Evolutionary conservation across 1,140 invertebrate species (phyloP), one percentile per base, ranked within the genome.

Genomic region (Bombus vancouverensis): DNA sequence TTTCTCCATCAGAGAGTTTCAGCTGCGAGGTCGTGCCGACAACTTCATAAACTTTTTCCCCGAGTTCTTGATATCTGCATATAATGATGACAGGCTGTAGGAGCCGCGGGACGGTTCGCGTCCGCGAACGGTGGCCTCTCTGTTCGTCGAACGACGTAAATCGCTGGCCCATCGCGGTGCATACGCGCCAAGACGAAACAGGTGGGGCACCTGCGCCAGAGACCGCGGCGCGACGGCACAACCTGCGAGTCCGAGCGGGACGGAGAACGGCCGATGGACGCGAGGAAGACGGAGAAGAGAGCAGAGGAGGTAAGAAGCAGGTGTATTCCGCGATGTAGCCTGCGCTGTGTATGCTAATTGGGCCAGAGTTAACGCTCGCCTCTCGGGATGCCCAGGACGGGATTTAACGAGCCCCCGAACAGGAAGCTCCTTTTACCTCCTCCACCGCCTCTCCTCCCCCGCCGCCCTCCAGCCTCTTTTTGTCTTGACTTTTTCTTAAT

Each of bases 341-440:
- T 87, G 89, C 89, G 83, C 85, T 87, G 87, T 91, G 93, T 94
- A 94, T 94, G 94, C 94, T 95, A 95, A 95, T 95, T 95, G 94
- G 94, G 92, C 92, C 93, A 93, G 88, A 93, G 93, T 93, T 94
- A 93, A 91, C 93, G 91, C 91, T 92, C 87, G 86, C 81, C 74
- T 90, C 89, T 84, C 89, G 80, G 86, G 76, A 91, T 91, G 85
- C 88, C 84, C 88, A 71, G 89, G 88, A 92, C 89, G 88, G 91
- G 93, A 94, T 93, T 93, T 94, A 94, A 94, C 93, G 93, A 95
- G 93, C 90, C 92, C 75, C 86, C 89, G 89, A 92, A 93, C 92
- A 92, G 90, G 91, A 91, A 92, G 90, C 90, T 91, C 87, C 89
- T 89, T 88, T 88, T 87, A 74, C 84, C 81, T 81, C 59, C 44